These are phyloP conservation scores for Argyresthia goedartella DNA, from an alignment of 2,888 invertebrate species.

Conservation along the genomic window DNA sequence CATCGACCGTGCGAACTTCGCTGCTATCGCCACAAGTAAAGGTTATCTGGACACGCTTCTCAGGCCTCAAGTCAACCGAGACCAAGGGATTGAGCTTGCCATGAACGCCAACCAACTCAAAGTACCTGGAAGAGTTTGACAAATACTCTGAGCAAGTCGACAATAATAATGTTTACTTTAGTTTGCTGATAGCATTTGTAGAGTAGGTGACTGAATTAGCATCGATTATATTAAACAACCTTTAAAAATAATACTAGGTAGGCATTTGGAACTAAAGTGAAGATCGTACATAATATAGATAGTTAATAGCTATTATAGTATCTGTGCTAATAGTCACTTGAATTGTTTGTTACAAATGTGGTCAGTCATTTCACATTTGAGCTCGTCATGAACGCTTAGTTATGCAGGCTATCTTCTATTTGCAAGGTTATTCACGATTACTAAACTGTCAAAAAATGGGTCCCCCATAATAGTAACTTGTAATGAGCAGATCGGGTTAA, in stretches of 20 bases:
- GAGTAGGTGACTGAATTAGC: not conserved
- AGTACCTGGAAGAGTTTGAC: slow-evolving; percentile 70
- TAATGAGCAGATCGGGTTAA: too few relatives aligned
- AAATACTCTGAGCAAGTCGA: too few relatives aligned
- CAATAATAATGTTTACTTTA: too few relatives aligned
- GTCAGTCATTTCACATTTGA: not conserved
- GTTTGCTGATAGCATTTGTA: not conserved
- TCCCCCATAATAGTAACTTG: too few relatives aligned
- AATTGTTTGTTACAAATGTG: not conserved
- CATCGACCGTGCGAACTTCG: slow-evolving; percentile 81
- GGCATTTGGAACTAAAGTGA: too few relatives aligned
- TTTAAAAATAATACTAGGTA: too few relatives aligned
- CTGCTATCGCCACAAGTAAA: slow-evolving; percentile 84
- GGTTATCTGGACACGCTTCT: slow-evolving; percentile 87
- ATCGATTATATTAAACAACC: not conserved
- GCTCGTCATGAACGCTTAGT: not conserved
- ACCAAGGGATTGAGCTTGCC: slow-evolving; percentile 93
- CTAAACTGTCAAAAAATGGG: not conserved
- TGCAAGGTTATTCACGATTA: not conserved
- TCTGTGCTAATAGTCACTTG: not conserved
- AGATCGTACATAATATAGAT: not conserved
- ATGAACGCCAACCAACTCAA: slow-evolving; percentile 85
- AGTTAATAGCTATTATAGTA: too few relatives aligned
- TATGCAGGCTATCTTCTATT: not conserved
- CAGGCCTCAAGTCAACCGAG: slow-evolving; percentile 87